Evolutionary conservation across 2,113 vertebrate genomes (phyloP), one percentile per base, ranked within the genome.

Genomic region (Parotia lawesii): DNA sequence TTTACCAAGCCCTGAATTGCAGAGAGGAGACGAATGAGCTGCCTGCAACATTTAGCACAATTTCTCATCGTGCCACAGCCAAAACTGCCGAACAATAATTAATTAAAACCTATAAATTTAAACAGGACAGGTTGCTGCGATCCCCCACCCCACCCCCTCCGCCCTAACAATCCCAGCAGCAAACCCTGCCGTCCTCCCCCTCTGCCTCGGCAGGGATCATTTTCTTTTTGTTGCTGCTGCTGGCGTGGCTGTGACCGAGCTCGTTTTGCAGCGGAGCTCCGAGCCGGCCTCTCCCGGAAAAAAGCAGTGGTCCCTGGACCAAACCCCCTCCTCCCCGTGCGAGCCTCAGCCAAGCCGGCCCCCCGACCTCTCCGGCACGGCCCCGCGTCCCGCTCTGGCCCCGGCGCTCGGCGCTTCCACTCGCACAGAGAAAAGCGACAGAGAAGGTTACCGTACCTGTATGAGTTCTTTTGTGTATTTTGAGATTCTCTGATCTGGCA

Each of bases 381-480:
- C 62, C 82, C 56, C 22, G 56, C 56, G 29, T 64, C 87, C 78
- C 64, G 12, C 75, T 56, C 61, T 6, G 57, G 50, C 57, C 80
- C 92, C 61, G 84, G 56, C 76, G 27, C 94, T 90, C 58, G 80
- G 57, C 74, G 66, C 71, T 82, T 87, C 64, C 66, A 88, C 67
- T 85, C 53, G 50, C 78, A 80, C 50, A 72, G 56, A 90, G 72
- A 93, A 93, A 95, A 92, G 75, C 75, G 56, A 93, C 88, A 90
- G 91, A 93, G 85, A 95, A 93, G 65, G 98, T 99, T 98, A 99
- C 99, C 95, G 99, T 99, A 99, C 99, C 99, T 99, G 99, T 99
- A 97, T 99, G 99, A 94, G 99, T 99, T 98, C 99, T 98, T 98
- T 99, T 99, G 98, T 99, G 99, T 96, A 99, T 99, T 98, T 99